These are phyloP conservation scores for Ethmia dodecea DNA, from an alignment of 2,888 invertebrate species.

Conservation along the genomic window DNA sequence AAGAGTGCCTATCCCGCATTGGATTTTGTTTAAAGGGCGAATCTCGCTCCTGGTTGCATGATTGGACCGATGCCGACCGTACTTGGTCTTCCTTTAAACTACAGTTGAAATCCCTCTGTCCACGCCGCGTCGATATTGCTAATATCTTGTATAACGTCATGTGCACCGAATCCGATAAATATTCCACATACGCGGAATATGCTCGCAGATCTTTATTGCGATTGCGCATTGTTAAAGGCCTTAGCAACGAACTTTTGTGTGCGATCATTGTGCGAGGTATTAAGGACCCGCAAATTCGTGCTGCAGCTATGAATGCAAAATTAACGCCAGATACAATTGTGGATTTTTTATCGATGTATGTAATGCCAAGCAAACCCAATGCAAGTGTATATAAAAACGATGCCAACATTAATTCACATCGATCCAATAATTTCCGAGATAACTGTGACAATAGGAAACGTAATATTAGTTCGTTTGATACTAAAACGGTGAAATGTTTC, in stretches of 20 bases:
- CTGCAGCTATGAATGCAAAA: neutral
- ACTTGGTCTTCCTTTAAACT: neutral
- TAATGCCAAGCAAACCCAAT: neutral
- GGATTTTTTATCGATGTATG: neutral
- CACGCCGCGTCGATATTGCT: neutral
- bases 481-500: no score
- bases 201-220: no score
- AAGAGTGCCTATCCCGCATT: slow-evolving; percentile 2
- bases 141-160: neutral
- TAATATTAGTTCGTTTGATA: no score
- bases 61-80: no score
- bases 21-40: neutral
- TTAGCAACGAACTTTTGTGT: slow-evolving; percentile 1
- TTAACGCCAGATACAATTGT: neutral
- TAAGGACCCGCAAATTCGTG: slow-evolving; percentile 3
- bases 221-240: neutral
- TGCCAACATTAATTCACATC: no score
- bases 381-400: no score
- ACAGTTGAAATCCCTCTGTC: neutral
- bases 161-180: neutral
- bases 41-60: neutral
- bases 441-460: no score
- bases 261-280: slow-evolving; percentile 7
- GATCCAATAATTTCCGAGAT: no score
- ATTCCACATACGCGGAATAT: neutral